A percentile compares a stretch with the other conserved stretches of the same genome.
phyloP scores from a whole-genome alignment of 2,888 invertebrate species.

The Macaria notata region DNA sequence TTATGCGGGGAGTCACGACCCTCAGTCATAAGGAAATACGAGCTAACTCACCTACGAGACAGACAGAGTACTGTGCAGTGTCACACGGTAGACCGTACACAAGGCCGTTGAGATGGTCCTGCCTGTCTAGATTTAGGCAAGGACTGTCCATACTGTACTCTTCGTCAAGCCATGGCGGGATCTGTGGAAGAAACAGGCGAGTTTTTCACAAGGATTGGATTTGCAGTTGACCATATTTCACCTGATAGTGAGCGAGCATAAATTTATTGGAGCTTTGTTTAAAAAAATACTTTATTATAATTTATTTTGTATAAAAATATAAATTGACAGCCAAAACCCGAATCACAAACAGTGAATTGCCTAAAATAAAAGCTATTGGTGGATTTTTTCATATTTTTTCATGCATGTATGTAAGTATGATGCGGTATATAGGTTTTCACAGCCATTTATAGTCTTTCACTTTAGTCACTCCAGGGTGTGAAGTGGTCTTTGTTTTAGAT shows the following conservation, averaged over 20 bases:
- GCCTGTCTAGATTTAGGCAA: conserved; percentile 76
- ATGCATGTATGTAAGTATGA: too few species aligned
- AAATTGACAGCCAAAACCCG: neutral
- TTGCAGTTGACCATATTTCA: neutral
- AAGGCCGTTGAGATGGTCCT: conserved; percentile 70
- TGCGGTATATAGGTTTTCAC: too few species aligned
- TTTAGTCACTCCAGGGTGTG: too few species aligned
- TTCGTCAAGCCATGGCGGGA: conserved; percentile 76
- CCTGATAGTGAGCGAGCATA: too few species aligned
- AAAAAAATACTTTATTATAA: neutral
- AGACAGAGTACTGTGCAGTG: conserved; percentile 75
- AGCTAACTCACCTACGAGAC: conserved; percentile 60
- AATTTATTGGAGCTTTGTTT: neutral
- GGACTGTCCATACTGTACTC: conserved; percentile 65
- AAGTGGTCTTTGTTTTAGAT: too few species aligned
- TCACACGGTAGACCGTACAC: conserved; percentile 78
- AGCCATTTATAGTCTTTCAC: too few species aligned
- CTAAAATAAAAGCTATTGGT: too few species aligned
- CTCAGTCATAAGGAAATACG: too few species aligned
- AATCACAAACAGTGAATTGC: too few species aligned
- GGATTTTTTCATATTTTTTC: too few species aligned
- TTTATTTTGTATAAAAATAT: neutral
- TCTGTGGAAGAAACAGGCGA: conserved; percentile 39
- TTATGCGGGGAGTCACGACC: too few species aligned
- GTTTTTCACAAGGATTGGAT: neutral